phyloP scores from a whole-genome alignment of 2,888 invertebrate species.

The Caenorhabditis sinica region DNA sequence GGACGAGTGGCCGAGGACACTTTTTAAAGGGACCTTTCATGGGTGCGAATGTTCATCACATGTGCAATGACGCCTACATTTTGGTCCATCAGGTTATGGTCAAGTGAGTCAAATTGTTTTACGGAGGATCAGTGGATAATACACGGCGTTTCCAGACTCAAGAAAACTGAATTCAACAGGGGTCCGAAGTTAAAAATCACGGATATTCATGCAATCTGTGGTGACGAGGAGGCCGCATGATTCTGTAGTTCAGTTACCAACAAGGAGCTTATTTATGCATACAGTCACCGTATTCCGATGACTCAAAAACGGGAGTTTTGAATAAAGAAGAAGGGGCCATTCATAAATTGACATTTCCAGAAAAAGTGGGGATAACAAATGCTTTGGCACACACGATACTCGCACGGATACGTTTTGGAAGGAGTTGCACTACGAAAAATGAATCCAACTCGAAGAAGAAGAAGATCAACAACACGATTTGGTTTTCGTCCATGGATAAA shows the following conservation, averaged over 20 bases:
- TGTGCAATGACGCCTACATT: no score
- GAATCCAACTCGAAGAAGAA: no score
- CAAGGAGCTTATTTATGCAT: slow-evolving; percentile 30
- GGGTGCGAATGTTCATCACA: slow-evolving; percentile 40
- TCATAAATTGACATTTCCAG: not conserved
- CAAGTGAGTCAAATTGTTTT: slow-evolving; percentile 27
- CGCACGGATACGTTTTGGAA: slow-evolving; percentile 45
- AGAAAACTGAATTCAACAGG: no score
- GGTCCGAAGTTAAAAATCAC: not conserved
- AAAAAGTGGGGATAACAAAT: not conserved
- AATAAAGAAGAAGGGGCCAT: slow-evolving; percentile 4
- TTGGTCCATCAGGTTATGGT: slow-evolving; percentile 57
- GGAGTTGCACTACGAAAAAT: slow-evolving; percentile 12
- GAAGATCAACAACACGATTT: no score
- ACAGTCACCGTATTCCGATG: slow-evolving; percentile 39
- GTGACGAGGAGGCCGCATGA: not conserved
- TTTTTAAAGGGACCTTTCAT: slow-evolving; percentile 35
- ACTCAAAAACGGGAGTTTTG: slow-evolving; percentile 12
- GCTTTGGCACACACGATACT: slow-evolving; percentile 49
- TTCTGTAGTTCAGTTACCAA: not conserved
- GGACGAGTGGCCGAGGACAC: slow-evolving; percentile 1
- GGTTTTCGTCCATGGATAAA: no score
- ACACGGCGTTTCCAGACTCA: not conserved
- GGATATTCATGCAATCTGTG: slow-evolving; percentile 2
- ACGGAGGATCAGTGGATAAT: not conserved